Evolutionary conservation across 1,140 invertebrate genomes (phyloP), one percentile per base, ranked within the genome.

Genomic region (Homalodisca vitripennis): DNA sequence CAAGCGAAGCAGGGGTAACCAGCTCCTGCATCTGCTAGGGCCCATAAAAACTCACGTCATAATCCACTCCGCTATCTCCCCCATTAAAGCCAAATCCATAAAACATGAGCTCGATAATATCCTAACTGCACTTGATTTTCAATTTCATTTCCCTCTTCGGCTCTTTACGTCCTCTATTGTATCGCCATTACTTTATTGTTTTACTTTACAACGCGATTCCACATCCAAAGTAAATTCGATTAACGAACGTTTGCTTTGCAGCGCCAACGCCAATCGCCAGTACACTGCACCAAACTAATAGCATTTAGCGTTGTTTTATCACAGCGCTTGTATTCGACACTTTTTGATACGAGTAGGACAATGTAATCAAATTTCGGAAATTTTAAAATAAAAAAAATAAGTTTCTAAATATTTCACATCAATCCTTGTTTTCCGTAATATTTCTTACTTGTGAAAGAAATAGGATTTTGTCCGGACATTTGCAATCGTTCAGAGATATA

Each of bases 1-100:
- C 27, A 29, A 13, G 2, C 22, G 26, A 27, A 60, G 22, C 6
- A 17, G 34, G 34, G 17, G 17, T 41, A 41, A 60, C 55, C 6
- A 46, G 17, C 63, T 26, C 63, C 20, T 66, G 63, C 63, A 66
- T 66, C 63, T 66, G 41, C 31, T 47, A 66, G 27, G 24, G 34
- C 32, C 63, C 41, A 66, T 66, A 66, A 66, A 66, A 66, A 24
- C 41, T 66, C 17, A 41, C 63, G 63, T 60, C 55, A 60, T 60
- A 60, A 60, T 60, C 55, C 55, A 14, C 17, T 63, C n/a, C 60
- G 31, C 60, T 63, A 63, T 66, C 63, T 47, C 41, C 63, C 63
- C 63, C 63, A 66, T 66, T 66, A 66, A 46, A 66, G n/a, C 22
- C 32, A 24, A 47, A 46, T 66, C 32, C 63, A 66, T 66, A 66